A percentile compares a stretch with the other conserved stretches of the same genome.
Evolutionary conservation across 2,888 invertebrate species (phyloP).

Genomic region (Bimastos eiseni): DNA sequence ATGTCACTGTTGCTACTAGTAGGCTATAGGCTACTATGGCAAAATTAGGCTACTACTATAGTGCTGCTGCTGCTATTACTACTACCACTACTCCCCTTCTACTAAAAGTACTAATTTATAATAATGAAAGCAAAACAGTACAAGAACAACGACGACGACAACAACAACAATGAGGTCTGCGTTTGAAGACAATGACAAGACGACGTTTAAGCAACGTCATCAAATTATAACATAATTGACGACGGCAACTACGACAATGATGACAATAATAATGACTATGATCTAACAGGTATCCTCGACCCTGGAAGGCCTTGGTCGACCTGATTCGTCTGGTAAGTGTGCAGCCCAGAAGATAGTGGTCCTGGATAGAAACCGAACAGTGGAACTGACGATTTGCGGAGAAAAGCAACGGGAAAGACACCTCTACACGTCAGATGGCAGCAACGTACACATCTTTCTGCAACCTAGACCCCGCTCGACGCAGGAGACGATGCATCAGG

Average conservation of each 20-base stretch:
- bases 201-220: too few species aligned
- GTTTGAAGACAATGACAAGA: too few species aligned
- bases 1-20: too few species aligned
- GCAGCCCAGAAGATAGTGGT: not conserved
- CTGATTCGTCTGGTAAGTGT: not conserved
- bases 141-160: too few species aligned
- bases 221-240: too few species aligned
- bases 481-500: not conserved
- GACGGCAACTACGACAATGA: not conserved
- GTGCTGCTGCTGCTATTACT: too few species aligned
- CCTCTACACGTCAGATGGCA: slow-evolving; percentile 26
- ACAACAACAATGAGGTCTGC: too few species aligned
- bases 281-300: not conserved
- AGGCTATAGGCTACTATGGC: too few species aligned
- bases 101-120: too few species aligned
- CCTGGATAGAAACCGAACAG: not conserved
- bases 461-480: not conserved
- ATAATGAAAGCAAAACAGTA: too few species aligned
- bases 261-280: not conserved
- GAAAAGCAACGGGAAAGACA: slow-evolving; percentile 23
- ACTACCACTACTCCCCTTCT: too few species aligned
- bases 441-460: not conserved
- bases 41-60: too few species aligned
- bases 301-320: not conserved
- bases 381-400: not conserved